These are phyloP conservation scores for Thysanoteuthis rhombus DNA, from an alignment of 2,888 invertebrate genomes.

Conservation along the genomic window DNA sequence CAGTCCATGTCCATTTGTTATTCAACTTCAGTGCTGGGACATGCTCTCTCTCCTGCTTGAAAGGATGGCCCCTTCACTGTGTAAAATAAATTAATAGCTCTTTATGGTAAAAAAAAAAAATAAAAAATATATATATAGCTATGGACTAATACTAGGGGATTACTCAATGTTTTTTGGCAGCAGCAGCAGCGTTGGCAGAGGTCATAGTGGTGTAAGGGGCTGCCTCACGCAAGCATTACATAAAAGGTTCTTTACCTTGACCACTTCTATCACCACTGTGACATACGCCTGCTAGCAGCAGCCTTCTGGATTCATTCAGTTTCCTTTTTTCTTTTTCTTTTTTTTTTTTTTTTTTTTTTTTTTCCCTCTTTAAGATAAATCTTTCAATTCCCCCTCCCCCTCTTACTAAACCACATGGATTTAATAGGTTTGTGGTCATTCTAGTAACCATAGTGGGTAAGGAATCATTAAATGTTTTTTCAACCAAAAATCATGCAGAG, in stretches of 20 bases:
- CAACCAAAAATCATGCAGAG: conserved; percentile 24
- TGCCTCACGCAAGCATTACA: neutral
- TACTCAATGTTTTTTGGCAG: conserved; percentile 18
- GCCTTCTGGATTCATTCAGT: neutral
- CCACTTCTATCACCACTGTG: neutral
- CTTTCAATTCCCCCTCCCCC: neutral
- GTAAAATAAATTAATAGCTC: conserved; percentile 29
- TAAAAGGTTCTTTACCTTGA: neutral
- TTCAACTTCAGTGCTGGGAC: conserved; percentile 21
- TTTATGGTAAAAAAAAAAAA: neutral
- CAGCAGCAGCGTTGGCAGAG: neutral
- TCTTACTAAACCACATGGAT: neutral
- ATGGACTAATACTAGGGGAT: conserved; percentile 26
- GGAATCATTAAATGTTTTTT: conserved; percentile 16
- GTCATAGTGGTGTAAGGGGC: neutral
- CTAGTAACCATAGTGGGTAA: conserved; percentile 27
- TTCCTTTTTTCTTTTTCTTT: too few species aligned
- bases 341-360: too few species aligned
- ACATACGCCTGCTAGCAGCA: neutral
- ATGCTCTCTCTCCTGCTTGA: neutral
- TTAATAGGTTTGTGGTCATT: conserved; percentile 24
- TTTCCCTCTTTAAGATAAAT: neutral
- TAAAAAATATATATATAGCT: neutral
- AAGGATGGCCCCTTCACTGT: conserved; percentile 19
- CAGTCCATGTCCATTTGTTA: conserved; percentile 31